Evolutionary conservation across 2,797 vertebrate genomes (phyloP).

Genomic region (Gymnothorax reevesii): DNA sequence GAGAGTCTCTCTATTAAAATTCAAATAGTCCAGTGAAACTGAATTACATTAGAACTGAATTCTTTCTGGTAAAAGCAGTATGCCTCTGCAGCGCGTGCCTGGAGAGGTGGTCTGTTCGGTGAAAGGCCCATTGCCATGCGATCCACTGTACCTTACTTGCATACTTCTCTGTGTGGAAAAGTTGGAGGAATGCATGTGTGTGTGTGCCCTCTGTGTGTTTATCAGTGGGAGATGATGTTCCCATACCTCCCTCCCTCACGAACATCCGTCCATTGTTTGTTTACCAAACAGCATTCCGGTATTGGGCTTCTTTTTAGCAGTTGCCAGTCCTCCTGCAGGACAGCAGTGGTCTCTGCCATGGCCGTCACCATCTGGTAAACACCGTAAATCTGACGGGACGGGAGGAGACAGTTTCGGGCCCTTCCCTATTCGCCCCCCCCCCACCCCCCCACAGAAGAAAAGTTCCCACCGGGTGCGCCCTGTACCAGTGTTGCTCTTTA

Average conservation of each 20-base stretch:
- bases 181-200: conserved; percentile 11
- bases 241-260: conserved; percentile 21
- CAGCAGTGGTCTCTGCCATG: background rate
- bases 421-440: conserved; percentile 19
- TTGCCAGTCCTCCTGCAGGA: background rate
- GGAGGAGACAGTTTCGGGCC: conserved; percentile 42
- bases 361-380: conserved; percentile 50
- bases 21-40: no score
- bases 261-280: conserved; percentile 76
- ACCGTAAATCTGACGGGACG: conserved; percentile 40
- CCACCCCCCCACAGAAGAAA: background rate
- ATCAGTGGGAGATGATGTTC: conserved; percentile 47
- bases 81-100: background rate
- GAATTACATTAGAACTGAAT: no score
- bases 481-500: background rate
- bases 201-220: conserved; percentile 31
- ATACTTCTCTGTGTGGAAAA: conserved; percentile 29
- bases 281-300: conserved; percentile 56
- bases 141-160: background rate
- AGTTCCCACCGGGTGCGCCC: background rate
- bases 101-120: background rate
- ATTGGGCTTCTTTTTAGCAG: conserved; percentile 37
- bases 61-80: background rate
- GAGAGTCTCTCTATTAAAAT: no score
- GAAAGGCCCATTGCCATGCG: background rate